Base-by-base conservation (phyloP, 2,888 invertebrate genomes). In the Tenodera sinensis region DNA sequence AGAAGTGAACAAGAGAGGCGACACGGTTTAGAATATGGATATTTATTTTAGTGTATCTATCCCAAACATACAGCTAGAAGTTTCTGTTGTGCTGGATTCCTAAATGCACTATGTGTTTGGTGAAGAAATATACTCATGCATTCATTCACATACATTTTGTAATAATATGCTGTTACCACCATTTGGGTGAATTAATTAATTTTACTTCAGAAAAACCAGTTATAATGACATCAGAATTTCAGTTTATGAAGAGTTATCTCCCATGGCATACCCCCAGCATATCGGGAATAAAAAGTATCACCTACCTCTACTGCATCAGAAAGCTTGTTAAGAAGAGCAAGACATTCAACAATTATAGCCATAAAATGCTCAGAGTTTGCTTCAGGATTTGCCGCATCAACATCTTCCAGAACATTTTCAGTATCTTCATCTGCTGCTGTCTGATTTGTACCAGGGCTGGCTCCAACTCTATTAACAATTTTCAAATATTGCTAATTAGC, bases 231-330 rank as follows among this genome's bases (percentile, higher is more conserved):
- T 34, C 3, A 34, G 12, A 8, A 9, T 82, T 82, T 82, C 25
- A 82, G 25, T 4, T 3, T 82, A n/a, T 83, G 27, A 83, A 83
- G 83, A 27, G 27, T 8, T 27, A 83, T 83, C 7, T 83, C 83
- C 8, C 4, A 2, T 27, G n/a, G 7, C n/a, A 83, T 8, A 27
- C 9, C 28, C 28, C 14, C 20, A 83, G 9, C 83, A 42, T 12
- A 83, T 27, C n/a, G 1, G 12, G 34, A 34, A 34, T 34, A 34
- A 7, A 34, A 89, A 89, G 71, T 90, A 91, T 47, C 28, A 34
- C 92, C 91, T 93, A 97, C 97, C 94, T 98, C 97, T 82, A 98
- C 95, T 30, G 98, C 97, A 92, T 97, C 98, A 88, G 97, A 97
- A 91, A 98, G 94, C 93, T 97, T 97, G 88, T 97, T 96, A 90